Percentiles rank a stretch among this genome's conserved stretches.
Conservation (phyloP, 2,797 vertebrate species). For the Ateles fusciceps region DNA sequence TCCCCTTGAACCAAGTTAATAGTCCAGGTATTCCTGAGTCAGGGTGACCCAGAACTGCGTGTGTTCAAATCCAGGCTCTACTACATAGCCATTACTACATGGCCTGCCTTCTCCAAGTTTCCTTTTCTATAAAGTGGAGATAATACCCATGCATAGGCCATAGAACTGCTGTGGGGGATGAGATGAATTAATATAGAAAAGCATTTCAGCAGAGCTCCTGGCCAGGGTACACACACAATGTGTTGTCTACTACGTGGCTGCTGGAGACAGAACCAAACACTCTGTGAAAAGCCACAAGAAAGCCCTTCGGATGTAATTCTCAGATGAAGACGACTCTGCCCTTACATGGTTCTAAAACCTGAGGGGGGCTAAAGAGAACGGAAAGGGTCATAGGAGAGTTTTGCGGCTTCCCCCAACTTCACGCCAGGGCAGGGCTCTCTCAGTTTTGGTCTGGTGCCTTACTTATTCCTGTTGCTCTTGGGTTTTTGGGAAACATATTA, state of each 20-base stretch:
- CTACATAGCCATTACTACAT: background rate
- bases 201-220: background rate
- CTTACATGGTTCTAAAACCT: background rate
- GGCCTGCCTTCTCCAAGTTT: background rate
- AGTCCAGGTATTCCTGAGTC: background rate
- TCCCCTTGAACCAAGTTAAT: background rate
- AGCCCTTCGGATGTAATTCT: background rate
- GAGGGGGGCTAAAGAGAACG: background rate
- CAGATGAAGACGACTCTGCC: background rate
- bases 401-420: background rate
- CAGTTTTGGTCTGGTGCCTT: background rate
- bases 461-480: background rate
- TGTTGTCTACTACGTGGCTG: background rate
- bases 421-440: background rate
- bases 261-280: background rate
- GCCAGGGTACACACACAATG: background rate
- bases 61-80: background rate
- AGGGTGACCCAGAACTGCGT: background rate
- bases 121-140: background rate
- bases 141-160: background rate
- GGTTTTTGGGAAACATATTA: background rate
- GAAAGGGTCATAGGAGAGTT: background rate
- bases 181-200: background rate
- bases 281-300: slow-evolving; percentile 9
- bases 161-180: background rate